phyloP scores from a whole-genome alignment of 2,797 vertebrate genomes.

The Pseudocheirus occidentalis region DNA sequence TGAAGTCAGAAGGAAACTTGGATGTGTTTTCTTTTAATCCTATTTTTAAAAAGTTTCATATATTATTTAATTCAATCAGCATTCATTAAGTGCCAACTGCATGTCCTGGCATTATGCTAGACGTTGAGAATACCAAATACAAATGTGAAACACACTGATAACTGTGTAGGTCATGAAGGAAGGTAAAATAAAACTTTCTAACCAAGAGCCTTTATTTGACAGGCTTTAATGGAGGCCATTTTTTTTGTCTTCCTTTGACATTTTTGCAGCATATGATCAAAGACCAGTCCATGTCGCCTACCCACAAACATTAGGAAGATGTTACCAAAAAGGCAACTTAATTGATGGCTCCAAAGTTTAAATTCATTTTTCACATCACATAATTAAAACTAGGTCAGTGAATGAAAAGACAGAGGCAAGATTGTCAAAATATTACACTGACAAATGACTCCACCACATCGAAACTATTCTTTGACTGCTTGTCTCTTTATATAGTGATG shows the following conservation, averaged over 20 bases:
- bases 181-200: constrained; percentile 75
- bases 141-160: constrained; percentile 67
- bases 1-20: constrained; percentile 49
- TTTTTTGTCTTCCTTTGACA: constrained; percentile 77
- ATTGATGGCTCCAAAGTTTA: constrained; percentile 74
- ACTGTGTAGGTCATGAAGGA: constrained; percentile 69
- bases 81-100: background rate
- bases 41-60: constrained; percentile 58
- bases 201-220: constrained; percentile 76
- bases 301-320: constrained; percentile 71
- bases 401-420: constrained; percentile 69
- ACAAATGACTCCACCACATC: constrained; percentile 69
- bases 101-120: background rate
- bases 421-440: constrained; percentile 78
- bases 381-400: constrained; percentile 80
- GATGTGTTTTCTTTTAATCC: constrained; percentile 59
- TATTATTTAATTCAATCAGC: background rate
- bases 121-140: constrained; percentile 65
- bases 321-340: constrained; percentile 71
- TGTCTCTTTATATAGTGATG: constrained; percentile 67
- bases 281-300: constrained; percentile 63
- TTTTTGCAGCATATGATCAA: constrained; percentile 78
- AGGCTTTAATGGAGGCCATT: constrained; percentile 66
- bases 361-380: constrained; percentile 70
- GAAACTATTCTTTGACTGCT: constrained; percentile 71